A percentile compares a stretch with the other conserved stretches of the same genome.
Evolutionary conservation across 2,113 vertebrate genomes (phyloP).

Genomic region (Limnothrissa miodon): DNA sequence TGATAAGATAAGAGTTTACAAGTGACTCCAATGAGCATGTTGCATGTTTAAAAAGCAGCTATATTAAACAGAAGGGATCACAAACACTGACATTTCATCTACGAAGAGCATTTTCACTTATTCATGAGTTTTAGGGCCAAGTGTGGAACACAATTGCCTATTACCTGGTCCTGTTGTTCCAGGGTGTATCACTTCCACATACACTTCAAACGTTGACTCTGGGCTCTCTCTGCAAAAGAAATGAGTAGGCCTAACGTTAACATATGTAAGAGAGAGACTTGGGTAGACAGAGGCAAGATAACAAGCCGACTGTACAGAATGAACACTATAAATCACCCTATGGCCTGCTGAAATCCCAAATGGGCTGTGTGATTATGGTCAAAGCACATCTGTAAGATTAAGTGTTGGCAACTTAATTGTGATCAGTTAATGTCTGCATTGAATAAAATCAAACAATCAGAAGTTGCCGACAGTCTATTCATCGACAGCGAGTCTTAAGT

Average conservation of each 20-base stretch:
- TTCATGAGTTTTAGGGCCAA: neutral
- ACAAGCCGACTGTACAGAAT: neutral
- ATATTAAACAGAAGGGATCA: neutral
- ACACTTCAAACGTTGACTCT: conserved; percentile 91
- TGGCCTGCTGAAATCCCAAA: neutral
- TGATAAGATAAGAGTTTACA: neutral
- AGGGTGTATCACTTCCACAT: conserved; percentile 83
- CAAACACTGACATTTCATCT: neutral
- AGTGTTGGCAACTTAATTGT: neutral
- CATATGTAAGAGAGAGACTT: neutral
- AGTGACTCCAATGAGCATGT: too few relatives aligned
- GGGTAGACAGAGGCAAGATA: neutral
- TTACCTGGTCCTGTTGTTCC: conserved; percentile 72
- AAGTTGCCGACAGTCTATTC: neutral
- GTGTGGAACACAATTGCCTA: conserved; percentile 53
- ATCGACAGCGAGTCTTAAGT: too few relatives aligned
- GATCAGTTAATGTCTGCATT: neutral
- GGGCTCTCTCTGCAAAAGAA: conserved; percentile 86
- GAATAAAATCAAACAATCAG: neutral
- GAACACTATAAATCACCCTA: neutral
- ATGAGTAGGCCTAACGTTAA: too few relatives aligned
- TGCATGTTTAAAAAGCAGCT: too few relatives aligned
- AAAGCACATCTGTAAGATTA: too few relatives aligned
- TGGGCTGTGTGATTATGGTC: neutral
- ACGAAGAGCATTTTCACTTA: neutral